Conservation (phyloP, 2,113 vertebrate species). For the Cavia aperea region DNA sequence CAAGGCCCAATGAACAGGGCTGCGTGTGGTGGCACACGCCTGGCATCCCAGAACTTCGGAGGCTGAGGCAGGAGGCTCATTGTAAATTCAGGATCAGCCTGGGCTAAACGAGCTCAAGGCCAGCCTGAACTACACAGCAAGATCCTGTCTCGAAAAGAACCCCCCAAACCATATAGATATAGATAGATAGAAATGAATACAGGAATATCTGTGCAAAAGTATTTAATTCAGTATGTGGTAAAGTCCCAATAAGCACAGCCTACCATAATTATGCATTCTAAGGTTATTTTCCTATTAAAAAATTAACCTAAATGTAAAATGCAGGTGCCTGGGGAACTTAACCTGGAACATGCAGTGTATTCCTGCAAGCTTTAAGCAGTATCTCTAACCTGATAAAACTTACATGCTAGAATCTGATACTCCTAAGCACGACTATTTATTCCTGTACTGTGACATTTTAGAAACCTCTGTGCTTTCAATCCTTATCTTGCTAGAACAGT, state of each 20-base stretch:
- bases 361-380: not conserved
- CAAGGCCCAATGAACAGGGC: not conserved
- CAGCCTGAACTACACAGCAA: not conserved
- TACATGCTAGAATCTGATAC: not conserved
- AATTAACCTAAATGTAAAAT: slow-evolving; percentile 6
- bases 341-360: not conserved
- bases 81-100: not conserved
- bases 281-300: not conserved
- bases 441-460: not conserved
- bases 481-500: not conserved
- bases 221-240: not conserved
- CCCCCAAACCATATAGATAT: no score
- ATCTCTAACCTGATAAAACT: not conserved
- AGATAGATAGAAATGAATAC: not conserved
- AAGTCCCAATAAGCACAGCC: not conserved
- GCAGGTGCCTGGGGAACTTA: not conserved
- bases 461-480: not conserved
- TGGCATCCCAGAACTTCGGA: not conserved
- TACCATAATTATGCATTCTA: not conserved
- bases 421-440: not conserved
- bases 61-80: not conserved
- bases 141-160: not conserved
- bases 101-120: not conserved
- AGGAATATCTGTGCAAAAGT: not conserved
- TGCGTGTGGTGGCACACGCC: no score